Evolutionary conservation across 2,888 invertebrate genomes (phyloP).

Genomic region (Cacoxenus indagator): DNA sequence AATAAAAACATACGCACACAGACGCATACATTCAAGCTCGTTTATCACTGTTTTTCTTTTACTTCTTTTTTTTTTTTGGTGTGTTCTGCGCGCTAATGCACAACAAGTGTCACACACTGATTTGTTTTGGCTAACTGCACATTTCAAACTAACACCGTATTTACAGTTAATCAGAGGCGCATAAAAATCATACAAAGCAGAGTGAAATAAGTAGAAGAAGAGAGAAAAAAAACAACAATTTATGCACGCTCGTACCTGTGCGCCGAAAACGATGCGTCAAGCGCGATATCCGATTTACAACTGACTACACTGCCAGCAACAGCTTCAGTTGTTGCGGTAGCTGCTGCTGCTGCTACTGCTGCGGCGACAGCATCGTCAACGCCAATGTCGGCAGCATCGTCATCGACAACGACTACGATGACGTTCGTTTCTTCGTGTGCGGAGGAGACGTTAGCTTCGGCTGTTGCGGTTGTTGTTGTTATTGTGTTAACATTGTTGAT

Average conservation of each 20-base stretch:
- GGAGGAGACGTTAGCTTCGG: background rate
- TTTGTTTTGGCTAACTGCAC: background rate
- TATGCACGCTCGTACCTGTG: constrained; percentile 66
- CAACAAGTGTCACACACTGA: background rate
- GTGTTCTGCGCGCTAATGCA: background rate
- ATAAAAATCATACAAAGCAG: constrained; percentile 27
- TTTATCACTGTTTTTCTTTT: background rate
- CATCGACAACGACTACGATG: too few species aligned
- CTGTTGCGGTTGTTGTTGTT: constrained; percentile 23
- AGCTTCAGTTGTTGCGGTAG: constrained; percentile 26
- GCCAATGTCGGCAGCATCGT: too few species aligned
- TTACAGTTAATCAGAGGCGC: constrained; percentile 6
- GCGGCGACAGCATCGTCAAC: too few species aligned
- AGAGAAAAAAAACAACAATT: constrained; percentile 3
- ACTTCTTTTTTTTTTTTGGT: background rate
- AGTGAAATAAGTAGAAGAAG: background rate
- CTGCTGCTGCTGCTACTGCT: background rate
- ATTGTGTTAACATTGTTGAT: constrained; percentile 12
- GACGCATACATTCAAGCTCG: constrained; percentile 29
- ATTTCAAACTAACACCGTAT: background rate
- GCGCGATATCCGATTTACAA: constrained; percentile 70
- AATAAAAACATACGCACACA: background rate
- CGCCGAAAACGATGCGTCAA: constrained; percentile 61
- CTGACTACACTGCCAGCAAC: constrained; percentile 60
- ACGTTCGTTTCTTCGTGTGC: background rate